phyloP scores from a whole-genome alignment of 2,888 invertebrate species.

The Campoplex nolae region DNA sequence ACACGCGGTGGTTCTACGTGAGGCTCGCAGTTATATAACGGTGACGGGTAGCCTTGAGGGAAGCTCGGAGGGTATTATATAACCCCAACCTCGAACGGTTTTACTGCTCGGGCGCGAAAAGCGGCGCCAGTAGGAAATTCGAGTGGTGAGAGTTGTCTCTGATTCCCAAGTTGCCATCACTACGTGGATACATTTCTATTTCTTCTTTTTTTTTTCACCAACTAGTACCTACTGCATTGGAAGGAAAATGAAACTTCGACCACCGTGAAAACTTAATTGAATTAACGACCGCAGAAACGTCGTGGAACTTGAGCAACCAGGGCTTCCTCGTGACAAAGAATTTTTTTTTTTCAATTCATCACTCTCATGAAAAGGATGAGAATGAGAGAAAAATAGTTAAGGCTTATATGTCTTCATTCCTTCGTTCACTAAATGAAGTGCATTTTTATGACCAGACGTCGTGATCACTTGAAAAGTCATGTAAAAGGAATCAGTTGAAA shows the following conservation, averaged over 20 bases:
- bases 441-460: neutral
- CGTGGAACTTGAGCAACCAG: conserved; percentile 51
- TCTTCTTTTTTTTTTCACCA: conserved; percentile 20
- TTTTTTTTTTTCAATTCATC: conserved; percentile 53
- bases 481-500: neutral
- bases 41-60: conserved; percentile 23
- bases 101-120: conserved; percentile 61
- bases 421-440: conserved; percentile 2
- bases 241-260: conserved; percentile 61
- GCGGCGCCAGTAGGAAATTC: conserved; percentile 57
- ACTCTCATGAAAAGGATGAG: conserved; percentile 20
- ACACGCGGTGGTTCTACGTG: conserved; percentile 26
- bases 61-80: conserved; percentile 36
- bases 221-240: conserved; percentile 20
- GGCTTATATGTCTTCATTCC: conserved; percentile 10
- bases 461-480: neutral
- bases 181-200: conserved; percentile 17
- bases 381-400: conserved; percentile 1
- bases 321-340: conserved; percentile 43
- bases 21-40: conserved; percentile 31
- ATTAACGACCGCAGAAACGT: conserved; percentile 68
- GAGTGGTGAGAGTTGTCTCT: conserved; percentile 51
- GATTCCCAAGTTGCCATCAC: conserved; percentile 56
- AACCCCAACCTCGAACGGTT: conserved; percentile 27
- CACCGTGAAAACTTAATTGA: conserved; percentile 69